Evolutionary conservation across 2,888 invertebrate species (phyloP), one percentile per base, ranked within the genome.

Genomic region (Drepana falcataria): DNA sequence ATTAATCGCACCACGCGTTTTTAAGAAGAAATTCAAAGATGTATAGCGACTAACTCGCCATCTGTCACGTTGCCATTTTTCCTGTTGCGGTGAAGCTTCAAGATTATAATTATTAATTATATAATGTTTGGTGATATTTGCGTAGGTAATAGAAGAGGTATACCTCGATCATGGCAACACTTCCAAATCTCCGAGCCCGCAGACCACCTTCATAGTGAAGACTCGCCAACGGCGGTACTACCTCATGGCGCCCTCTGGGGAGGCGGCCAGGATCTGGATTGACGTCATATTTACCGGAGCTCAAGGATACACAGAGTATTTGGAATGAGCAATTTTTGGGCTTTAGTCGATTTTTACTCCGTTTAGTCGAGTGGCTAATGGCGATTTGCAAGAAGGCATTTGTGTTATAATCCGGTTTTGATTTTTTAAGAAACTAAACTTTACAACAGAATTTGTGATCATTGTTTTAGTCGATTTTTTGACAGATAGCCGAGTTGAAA

Each of bases 231-330:
- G 98, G 54, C 93, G 95, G 53, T 98, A 97, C 85, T 96, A 96
- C 83, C 91, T 99, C 48, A 96, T 98, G 93, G 98, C 98, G 5
- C 97, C 98, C 0, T 96, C 97, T 1, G 95, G 98, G 4, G 98
- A 98, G 79, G 96, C 98, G 0, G 98, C 98, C 91, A 91, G 98
- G 63, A 97, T 99, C 70, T 99, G 99, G 99, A 97, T 99, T 54
- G 99, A 99, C 87, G 97, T 97, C 4, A 94, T 97, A 53, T 97
- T 97, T 86, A 97, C 97, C 0, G 97, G 97, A 6, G 97, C 97
- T 2, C 97, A 97, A 79, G 97, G 97, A 0, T 97, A 97, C 78
- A 90, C 87, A 0, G 91, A 91, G 49, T 91, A 91, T 61, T 63
- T 91, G 53, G 79, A 81, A 44, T 81, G 77, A 80, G 34, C 9